Base-by-base conservation (phyloP, 2,797 vertebrate genomes). In the Distichodus sexfasciatus region DNA sequence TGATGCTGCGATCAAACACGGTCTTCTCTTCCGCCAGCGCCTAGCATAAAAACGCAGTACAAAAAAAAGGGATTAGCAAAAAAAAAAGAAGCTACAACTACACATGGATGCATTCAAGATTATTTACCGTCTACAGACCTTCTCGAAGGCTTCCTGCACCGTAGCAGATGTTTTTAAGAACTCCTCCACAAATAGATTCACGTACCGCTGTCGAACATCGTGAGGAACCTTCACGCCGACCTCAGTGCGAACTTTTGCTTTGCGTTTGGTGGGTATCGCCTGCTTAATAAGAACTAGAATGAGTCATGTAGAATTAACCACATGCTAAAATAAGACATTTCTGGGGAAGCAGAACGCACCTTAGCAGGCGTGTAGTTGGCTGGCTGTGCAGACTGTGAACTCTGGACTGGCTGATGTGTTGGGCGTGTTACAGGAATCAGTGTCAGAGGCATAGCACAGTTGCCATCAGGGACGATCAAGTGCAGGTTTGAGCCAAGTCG, bases 71-170 rank as follows among this genome's bases (percentile, higher is more conserved):
- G 1, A 4, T 44, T 63, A 31, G 50, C 19, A 62, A 69, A 60
- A 31, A 6, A 23, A 6, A 41, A 0, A 28, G 11, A 9, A 11
- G 38, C 40, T 29, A 36, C 9, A 65, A 33, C 15, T 6, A 28
- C 21, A n/a, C 15, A 6, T 10, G 19, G 24, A n/a, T 24, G 33
- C 3, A 23, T 69, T 21, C 21, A 15, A 33, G 21, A 41, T 3
- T 7, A 3, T 58, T 80, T 9, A n/a, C n/a, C n/a, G 7, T 15
- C 15, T 19, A 61, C 78, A 76, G 64, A 95, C 93, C 91, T 93
- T 95, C 51, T 91, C 83, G 78, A 94, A 87, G 44, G 94, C 93
- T 31, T 93, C 92, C 29, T 90, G 87, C 7, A 89, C 81, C 11
- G 89, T 90, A 47, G 78, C 44, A 24, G 85, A 88, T 0, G 79